These are phyloP conservation scores for Colossoma macropomum DNA, from an alignment of 2,113 vertebrate genomes.

Conservation along the genomic window DNA sequence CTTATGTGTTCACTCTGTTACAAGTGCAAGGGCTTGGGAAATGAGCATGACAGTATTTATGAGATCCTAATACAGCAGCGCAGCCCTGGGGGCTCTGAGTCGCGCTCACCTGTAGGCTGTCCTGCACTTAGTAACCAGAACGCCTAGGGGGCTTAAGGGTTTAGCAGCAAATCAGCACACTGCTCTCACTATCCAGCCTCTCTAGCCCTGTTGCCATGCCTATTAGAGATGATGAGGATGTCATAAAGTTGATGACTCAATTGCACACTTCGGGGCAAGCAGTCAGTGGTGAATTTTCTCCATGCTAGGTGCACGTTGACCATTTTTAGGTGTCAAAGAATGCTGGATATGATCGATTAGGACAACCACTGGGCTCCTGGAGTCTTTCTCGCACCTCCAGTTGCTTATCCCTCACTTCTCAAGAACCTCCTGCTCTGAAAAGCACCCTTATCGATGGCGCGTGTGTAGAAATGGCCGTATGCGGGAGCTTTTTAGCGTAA, in stretches of 20 bases:
- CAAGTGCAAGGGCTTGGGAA: slow-evolving; percentile 13
- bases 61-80: slow-evolving; percentile 32
- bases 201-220: slow-evolving; percentile 34
- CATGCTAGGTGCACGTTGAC: slow-evolving; percentile 7
- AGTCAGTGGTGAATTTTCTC: slow-evolving; percentile 16
- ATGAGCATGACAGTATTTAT: slow-evolving; percentile 31
- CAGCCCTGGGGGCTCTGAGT: slow-evolving; percentile 35
- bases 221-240: slow-evolving; percentile 57
- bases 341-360: slow-evolving; percentile 3
- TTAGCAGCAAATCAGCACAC: slow-evolving; percentile 54
- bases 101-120: slow-evolving; percentile 45
- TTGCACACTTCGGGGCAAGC: slow-evolving; percentile 11
- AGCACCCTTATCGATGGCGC: slow-evolving; percentile 11
- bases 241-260: slow-evolving; percentile 47
- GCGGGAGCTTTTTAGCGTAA: slow-evolving; percentile 38
- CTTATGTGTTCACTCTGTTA: background rate
- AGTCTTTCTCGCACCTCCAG: background rate
- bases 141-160: slow-evolving; percentile 42
- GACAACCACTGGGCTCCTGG: background rate
- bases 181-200: slow-evolving; percentile 31
- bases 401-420: slow-evolving; percentile 11
- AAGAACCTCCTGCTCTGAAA: slow-evolving; percentile 6
- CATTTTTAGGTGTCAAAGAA: background rate
- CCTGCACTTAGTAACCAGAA: slow-evolving; percentile 37
- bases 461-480: background rate